Percentiles rank a stretch among this genome's conserved stretches.
Conservation (phyloP, 2,888 invertebrate species). For the Cantharis rustica region DNA sequence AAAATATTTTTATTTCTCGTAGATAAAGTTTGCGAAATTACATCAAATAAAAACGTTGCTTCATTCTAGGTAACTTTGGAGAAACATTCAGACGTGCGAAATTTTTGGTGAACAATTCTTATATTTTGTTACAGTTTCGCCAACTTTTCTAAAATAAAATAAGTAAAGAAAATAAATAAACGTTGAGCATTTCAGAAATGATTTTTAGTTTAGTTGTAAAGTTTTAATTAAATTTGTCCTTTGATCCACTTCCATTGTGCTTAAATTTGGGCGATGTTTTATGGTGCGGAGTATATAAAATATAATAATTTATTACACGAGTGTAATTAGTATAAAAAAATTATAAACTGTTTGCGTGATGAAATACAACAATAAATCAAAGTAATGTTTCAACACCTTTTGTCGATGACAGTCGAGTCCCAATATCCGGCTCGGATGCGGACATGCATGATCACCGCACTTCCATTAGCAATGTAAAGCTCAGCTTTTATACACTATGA, state of each 20-base stretch:
- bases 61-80: background rate
- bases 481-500: constrained; percentile 13
- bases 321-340: constrained; percentile 6
- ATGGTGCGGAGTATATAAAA: background rate
- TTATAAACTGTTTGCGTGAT: constrained; percentile 34
- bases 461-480: constrained; percentile 37
- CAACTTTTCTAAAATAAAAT: background rate
- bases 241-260: background rate
- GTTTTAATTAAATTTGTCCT: background rate
- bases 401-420: constrained; percentile 40
- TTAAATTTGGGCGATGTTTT: background rate
- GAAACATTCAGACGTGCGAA: background rate
- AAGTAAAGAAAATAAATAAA: background rate
- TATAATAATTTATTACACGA: background rate
- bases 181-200: background rate
- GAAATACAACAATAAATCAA: constrained; percentile 44
- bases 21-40: background rate
- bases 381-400: constrained; percentile 41
- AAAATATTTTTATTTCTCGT: background rate
- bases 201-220: background rate
- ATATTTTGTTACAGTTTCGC: background rate
- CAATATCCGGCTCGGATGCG: constrained; percentile 40
- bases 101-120: background rate
- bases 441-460: constrained; percentile 38
- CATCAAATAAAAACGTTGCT: background rate